Base-by-base conservation (phyloP, 2,797 vertebrate species). In the Bradypodion ventrale region DNA sequence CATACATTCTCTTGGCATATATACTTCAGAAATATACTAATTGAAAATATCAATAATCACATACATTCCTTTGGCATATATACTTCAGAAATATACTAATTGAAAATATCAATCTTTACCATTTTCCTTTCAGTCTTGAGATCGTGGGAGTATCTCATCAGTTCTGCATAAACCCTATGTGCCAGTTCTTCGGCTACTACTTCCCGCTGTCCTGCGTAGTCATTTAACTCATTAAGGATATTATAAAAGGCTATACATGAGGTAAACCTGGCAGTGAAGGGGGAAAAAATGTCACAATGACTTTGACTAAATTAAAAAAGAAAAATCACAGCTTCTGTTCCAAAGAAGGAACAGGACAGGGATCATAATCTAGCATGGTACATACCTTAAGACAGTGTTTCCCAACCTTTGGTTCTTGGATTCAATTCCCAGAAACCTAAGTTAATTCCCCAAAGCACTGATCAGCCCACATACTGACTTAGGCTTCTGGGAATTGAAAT, bases 101-200 rank as follows among this genome's bases (percentile, higher is more conserved):
- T 78, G 52, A 89, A 91, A 91, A 37, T 1, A 29, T 37, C 95
- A 95, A 98, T 44, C 15, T 49, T 85, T 96, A 99, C 98, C 75
- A 98, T 97, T 96, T 99, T 99, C 86, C 98, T 96, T 94, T 99
- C 98, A 0, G 96, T 95, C 95, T 99, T 99, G 74, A 99, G 96
- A 88, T 99, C 98, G 81, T 97, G 97, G 86, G 98, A 96, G 80
- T 99, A 99, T 95, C 96, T 97, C 97, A 99, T 98, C 94, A 99
- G 93, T 95, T 99, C 98, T 25, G 97, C 97, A 2, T 98, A 99
- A 49, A 99, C 98, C 95, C 95, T 97, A 91, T 98, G 97, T 15
- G 97, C 97, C 97, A 99, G 98, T 95, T 99, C 98, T 96, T 99
- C 99, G 8, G 99, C 98, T 92, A 99, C 98, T 78, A 99, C 98